phyloP scores from a whole-genome alignment of 2,113 vertebrate genomes.

The Erinaceus europaeus region DNA sequence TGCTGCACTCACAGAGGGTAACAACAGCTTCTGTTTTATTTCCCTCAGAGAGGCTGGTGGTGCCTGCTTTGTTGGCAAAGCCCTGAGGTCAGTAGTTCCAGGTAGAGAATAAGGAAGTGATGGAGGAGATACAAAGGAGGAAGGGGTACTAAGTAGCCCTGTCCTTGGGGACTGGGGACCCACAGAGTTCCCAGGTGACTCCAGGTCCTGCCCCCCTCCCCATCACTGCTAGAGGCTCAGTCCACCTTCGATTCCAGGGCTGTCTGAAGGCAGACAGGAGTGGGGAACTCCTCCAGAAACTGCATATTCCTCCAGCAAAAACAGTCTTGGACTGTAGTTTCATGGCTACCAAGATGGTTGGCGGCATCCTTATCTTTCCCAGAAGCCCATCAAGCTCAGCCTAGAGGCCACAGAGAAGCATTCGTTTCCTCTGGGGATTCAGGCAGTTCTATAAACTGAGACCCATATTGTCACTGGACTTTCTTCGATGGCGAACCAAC shows the following conservation, averaged over 20 bases:
- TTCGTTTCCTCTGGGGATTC: neutral
- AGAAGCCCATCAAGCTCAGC: neutral
- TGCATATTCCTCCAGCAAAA: neutral
- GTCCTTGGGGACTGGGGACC: neutral
- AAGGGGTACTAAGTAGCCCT: neutral
- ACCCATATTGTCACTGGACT: neutral
- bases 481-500: neutral
- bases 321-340: neutral
- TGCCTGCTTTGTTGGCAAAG: neutral
- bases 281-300: neutral
- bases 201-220: neutral
- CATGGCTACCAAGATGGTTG: neutral
- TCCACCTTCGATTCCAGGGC: neutral
- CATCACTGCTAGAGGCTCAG: neutral
- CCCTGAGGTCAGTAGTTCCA: neutral
- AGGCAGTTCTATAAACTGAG: neutral
- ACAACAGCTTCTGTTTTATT: neutral
- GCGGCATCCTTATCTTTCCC: neutral
- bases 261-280: neutral
- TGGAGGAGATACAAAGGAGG: neutral
- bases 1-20: neutral
- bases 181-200: neutral
- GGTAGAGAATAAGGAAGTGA: neutral
- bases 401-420: neutral
- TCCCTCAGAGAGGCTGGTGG: neutral